Evolutionary conservation across 2,797 vertebrate genomes (phyloP).

Genomic region (Coregonus suidteri): DNA sequence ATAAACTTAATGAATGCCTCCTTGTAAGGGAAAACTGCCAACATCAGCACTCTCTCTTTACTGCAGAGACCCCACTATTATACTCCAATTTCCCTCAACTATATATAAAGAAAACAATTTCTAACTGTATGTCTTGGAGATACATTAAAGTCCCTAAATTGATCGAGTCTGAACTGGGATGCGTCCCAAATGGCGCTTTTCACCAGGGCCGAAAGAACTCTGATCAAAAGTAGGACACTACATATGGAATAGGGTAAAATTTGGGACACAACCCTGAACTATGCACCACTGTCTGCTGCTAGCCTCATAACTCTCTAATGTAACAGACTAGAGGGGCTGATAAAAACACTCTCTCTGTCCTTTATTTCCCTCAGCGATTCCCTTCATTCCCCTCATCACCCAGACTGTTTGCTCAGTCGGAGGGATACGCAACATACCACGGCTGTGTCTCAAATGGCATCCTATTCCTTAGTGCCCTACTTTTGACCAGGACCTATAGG

Average conservation of each 20-base stretch:
- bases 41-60: conserved; percentile 60
- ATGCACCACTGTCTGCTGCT: conserved; percentile 28
- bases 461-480: not conserved
- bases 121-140: conserved; percentile 60
- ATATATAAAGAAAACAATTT: conserved; percentile 50
- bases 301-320: conserved; percentile 34
- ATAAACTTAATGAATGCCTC: not conserved
- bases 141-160: conserved; percentile 54
- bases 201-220: not conserved
- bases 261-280: conserved; percentile 14
- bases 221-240: too few species aligned
- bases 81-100: conserved; percentile 51
- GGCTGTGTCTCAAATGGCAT: not conserved
- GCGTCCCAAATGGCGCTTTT: not conserved
- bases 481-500: not conserved
- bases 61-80: conserved; percentile 41
- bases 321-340: conserved; percentile 23
- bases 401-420: not conserved
- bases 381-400: not conserved
- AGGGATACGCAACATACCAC: not conserved
- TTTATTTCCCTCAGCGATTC: not conserved
- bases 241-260: not conserved
- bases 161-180: conserved; percentile 45
- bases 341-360: conserved; percentile 12
- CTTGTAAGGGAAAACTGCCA: conserved; percentile 55